Base-by-base conservation (phyloP, 64 coral and sea anemone species). In the Platygyra sinensis region DNA sequence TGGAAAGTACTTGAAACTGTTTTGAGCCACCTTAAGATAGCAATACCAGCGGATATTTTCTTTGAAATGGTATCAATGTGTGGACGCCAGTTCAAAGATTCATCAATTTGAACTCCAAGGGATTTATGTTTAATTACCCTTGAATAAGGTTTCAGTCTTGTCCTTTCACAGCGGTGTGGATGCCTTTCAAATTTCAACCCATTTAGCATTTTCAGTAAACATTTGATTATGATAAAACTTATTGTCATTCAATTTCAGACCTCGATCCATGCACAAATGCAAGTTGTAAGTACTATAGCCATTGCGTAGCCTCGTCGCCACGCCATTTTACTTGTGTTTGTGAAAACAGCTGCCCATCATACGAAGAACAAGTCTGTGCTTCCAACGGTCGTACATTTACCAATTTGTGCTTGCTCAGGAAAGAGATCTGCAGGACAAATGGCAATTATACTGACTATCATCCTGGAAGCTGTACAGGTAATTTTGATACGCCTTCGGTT, bases 391-490 rank as follows among this genome's bases (percentile, higher is more conserved):
- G 52, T 7, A 91, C 89, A 31, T 91, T 91, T 57, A 85, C 18
- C 14, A 84, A 91, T n/a, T 62, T 74, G 27, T 91, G 79, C 79
- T 33, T 84, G 16, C 74, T 84, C 75, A 72, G 83, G 67, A 52
- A 83, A 60, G 89, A 91, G 52, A 91, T 91, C 52, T 91, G 89
- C 17, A 63, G 79, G 24, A 22, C 75, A 20, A 30, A 24, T 76
- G 73, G 64, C 5, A 93, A 93, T 63, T 76, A 93, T 25, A 88
- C 84, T 24, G 24, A 80, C 1, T 72, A 88, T 49, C 86, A 72
- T 75, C 42, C 63, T 8, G 91, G 91, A 62, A 78, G 86, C 60
- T 88, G 90, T 67, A 75, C 42, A 86, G 90, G 80, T 91, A 78
- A n/a, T 88, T 85, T 72, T 19, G 8, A 16, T 24, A 9, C 14